Evolutionary conservation across 2,888 invertebrate species (phyloP), one percentile per base, ranked within the genome.

Genomic region (Lithophane semibrunnea): DNA sequence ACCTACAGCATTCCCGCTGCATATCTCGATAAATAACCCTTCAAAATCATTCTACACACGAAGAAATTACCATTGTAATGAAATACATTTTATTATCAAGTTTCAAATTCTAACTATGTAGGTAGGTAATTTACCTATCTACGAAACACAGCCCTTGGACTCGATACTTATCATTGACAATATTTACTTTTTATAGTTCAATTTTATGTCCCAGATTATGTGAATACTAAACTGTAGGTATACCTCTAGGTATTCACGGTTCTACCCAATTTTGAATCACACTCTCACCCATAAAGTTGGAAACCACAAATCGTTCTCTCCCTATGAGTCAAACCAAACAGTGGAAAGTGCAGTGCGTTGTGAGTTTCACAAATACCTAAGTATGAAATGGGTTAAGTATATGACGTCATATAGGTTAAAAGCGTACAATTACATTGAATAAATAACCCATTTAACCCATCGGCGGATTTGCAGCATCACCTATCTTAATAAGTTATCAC

Each of bases 141-240:
- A 81, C 18, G 2, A 42, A 64, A 67, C n/a, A 24, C 37, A 52
- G 54, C 13, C 84, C 84, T 83, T 80, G 80, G 21, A 52, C 83
- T 66, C 24, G 21, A 79, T 80, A 60, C 56, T 72, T 83, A 83
- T 83, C 80, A 49, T 7, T 42, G 29, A 24, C 54, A 29, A 66
- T 66, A 75, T 75, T 54, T 58, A 64, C 24, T 16, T 81, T 77
- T 67, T 47, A 65, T 80, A 56, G 29, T 16, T 73, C 1, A 58
- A 54, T 29, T 58, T 76, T 29, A 42, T 54, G 24, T 8, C 60
- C 54, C 24, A 13, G 42, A 61, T 56, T 66, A 8, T 3, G 16
- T 47, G 13, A 47, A 58, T 44, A 13, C n/a, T 42, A 67, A 58
- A 58, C 66, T 75, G 49, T 49, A 42, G 42, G 12, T 37, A 67